Percentiles rank a stretch among this genome's conserved stretches.
Evolutionary conservation across 30 jellyfish, hydroid and myxozoan genomes (phyloP).

Genomic region (Turritopsis rubra): DNA sequence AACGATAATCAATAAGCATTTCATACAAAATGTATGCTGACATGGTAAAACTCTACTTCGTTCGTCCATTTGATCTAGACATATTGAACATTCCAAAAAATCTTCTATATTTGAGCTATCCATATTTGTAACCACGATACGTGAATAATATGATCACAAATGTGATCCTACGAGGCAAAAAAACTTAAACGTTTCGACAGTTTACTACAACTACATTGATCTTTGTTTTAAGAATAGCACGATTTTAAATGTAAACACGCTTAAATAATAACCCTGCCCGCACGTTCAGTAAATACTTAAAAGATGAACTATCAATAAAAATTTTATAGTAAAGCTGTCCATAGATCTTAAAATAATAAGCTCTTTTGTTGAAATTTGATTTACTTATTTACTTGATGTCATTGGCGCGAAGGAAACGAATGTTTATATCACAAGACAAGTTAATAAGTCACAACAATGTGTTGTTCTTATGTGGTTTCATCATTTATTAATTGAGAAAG

Average conservation of each 20-base stretch:
- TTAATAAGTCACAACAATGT: not conserved
- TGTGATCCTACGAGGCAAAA: not conserved
- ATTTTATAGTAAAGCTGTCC: not conserved
- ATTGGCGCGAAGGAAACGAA: not conserved
- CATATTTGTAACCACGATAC: constrained; percentile 26
- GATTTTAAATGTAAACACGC: not conserved
- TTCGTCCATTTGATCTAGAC: constrained; percentile 72
- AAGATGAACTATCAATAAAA: not conserved
- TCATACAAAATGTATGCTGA: constrained; percentile 78
- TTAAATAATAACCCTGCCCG: not conserved
- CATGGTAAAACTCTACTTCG: constrained; percentile 85
- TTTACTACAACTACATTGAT: not conserved
- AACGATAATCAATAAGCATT: constrained; percentile 47
- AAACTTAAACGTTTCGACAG: not conserved
- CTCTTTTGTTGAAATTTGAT: not conserved
- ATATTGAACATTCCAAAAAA: constrained; percentile 59
- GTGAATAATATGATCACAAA: not conserved
- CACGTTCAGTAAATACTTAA: not conserved
- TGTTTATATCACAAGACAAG: not conserved
- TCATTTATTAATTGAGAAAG: not conserved
- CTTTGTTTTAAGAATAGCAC: not conserved
- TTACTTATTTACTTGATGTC: not conserved
- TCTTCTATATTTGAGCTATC: constrained; percentile 44
- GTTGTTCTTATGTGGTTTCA: not conserved
- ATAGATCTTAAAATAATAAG: not conserved